These are phyloP conservation scores for Urophycis tenuis DNA, from an alignment of 2,797 vertebrate species.

Conservation along the genomic window DNA sequence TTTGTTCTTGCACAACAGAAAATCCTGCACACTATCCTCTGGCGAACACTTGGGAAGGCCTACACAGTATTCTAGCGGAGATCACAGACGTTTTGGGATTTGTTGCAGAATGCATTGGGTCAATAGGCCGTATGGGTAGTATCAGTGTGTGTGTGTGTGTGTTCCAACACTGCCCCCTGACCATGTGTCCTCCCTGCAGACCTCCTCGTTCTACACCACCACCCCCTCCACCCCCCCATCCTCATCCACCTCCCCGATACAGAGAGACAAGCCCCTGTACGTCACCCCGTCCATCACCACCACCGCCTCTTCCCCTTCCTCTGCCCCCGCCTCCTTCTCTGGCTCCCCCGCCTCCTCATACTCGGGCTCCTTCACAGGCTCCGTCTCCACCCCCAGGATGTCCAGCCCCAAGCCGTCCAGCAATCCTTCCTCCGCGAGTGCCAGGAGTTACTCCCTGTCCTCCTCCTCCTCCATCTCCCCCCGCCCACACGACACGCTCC, in stretches of 20 bases:
- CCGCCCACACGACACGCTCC: slow-evolving; percentile 30
- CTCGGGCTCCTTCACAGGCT: background rate
- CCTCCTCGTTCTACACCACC: background rate
- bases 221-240: background rate
- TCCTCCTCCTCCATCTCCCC: slow-evolving; percentile 17
- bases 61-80: too few species aligned
- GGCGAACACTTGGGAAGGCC: too few species aligned
- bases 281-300: background rate
- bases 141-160: background rate
- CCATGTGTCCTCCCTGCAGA: background rate
- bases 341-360: background rate
- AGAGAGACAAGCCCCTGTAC: slow-evolving; percentile 14
- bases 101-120: too few species aligned
- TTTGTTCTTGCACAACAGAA: too few species aligned
- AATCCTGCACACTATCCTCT: too few species aligned
- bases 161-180: background rate
- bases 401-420: slow-evolving; percentile 3
- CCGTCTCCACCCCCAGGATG: background rate
- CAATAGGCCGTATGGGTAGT: background rate
- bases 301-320: background rate
- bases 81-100: too few species aligned
- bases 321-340: background rate
- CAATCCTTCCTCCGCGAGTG: slow-evolving; percentile 28
- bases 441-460: slow-evolving; percentile 41
- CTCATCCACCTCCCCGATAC: slow-evolving; percentile 19